Conservation (phyloP, 2,113 vertebrate species). For the Mus pahari region DNA sequence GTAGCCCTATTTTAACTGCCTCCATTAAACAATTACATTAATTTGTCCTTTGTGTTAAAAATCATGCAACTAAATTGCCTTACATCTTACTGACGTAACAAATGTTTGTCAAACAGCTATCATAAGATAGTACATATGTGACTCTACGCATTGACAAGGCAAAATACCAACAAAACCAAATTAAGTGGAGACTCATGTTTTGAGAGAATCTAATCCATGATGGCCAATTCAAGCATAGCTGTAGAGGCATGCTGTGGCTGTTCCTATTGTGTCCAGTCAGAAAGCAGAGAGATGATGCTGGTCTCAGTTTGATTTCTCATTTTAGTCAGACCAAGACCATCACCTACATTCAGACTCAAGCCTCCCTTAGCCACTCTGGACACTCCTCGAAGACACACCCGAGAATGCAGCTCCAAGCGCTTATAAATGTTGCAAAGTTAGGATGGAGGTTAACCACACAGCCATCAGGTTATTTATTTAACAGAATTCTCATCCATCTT, state of each 20-base stretch:
- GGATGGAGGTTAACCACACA: background rate
- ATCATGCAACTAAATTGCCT: conserved; percentile 19
- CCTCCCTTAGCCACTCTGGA: background rate
- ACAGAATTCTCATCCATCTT: background rate
- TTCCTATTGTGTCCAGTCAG: background rate
- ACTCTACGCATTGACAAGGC: background rate
- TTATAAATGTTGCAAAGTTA: background rate
- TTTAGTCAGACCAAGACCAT: background rate
- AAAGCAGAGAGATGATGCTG: background rate
- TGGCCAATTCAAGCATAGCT: background rate
- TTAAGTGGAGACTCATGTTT: background rate
- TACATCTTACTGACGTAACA: background rate
- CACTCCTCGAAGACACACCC: background rate
- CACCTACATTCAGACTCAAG: background rate
- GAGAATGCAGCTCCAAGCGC: background rate
- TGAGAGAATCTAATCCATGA: background rate
- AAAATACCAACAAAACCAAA: background rate
- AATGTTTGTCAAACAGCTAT: conserved; percentile 1
- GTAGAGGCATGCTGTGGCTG: no score
- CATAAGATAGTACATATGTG: background rate
- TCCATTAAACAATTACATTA: background rate
- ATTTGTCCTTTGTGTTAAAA: background rate
- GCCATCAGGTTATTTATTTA: background rate
- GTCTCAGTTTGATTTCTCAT: background rate
- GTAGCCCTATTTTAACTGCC: background rate